phyloP scores from a whole-genome alignment of 1,140 invertebrate genomes.

The Megathymus violae region DNA sequence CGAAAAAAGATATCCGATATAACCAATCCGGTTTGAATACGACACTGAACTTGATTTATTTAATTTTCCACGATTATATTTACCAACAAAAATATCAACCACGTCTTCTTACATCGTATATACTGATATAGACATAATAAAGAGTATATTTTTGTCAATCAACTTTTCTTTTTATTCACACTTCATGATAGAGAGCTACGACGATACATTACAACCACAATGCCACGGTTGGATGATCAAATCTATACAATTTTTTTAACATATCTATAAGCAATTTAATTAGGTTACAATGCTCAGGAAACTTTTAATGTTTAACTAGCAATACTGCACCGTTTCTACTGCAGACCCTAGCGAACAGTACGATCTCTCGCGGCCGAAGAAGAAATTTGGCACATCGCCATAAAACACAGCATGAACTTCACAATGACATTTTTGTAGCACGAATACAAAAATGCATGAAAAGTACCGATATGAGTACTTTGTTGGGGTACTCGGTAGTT shows the following conservation, averaged over 20 bases:
- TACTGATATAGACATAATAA: not conserved
- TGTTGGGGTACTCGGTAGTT: not conserved
- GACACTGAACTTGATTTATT: slow-evolving; percentile 54
- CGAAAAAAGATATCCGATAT: too few relatives aligned
- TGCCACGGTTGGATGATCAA: too few relatives aligned
- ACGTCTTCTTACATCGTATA: slow-evolving; percentile 4
- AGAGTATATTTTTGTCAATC: not conserved
- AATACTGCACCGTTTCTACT: slow-evolving; percentile 14
- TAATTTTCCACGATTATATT: slow-evolving; percentile 54
- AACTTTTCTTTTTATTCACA: not conserved
- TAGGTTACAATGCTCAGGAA: too few relatives aligned
- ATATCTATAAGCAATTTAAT: too few relatives aligned
- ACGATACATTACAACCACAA: too few relatives aligned
- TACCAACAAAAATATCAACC: slow-evolving; percentile 14
- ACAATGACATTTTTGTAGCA: slow-evolving; percentile 6
- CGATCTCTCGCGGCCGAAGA: slow-evolving; percentile 6
- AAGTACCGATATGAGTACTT: not conserved
- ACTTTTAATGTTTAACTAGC: not conserved
- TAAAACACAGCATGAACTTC: slow-evolving; percentile 13
- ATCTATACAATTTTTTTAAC: too few relatives aligned
- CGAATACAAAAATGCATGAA: slow-evolving; percentile 3
- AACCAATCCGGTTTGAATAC: slow-evolving; percentile 43
- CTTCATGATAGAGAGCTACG: too few relatives aligned
- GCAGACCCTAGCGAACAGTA: slow-evolving; percentile 8
- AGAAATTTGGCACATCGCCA: slow-evolving; percentile 19